Evolutionary conservation across 2,797 vertebrate genomes (phyloP).

Genomic region (Selene dorsalis): DNA sequence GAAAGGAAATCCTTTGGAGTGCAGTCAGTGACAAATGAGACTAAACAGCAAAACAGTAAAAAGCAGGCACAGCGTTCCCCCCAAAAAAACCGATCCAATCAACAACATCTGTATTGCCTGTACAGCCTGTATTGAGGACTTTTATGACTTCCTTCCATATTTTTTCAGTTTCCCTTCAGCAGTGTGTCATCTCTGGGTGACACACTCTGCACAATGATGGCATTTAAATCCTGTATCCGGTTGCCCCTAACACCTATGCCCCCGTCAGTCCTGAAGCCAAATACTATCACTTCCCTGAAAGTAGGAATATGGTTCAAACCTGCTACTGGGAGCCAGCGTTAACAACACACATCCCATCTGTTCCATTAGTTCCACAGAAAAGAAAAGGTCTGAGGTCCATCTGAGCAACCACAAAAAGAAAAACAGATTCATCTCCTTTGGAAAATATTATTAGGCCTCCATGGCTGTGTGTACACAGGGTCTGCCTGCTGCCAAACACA

Average conservation of each 20-base stretch:
- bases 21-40: constrained; percentile 19
- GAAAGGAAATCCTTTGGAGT: constrained; percentile 1
- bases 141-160: not conserved
- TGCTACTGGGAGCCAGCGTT: constrained; percentile 47
- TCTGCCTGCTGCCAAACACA: constrained; percentile 69
- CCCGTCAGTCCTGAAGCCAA: constrained; percentile 22
- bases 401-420: constrained; percentile 62
- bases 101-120: not conserved
- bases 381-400: constrained; percentile 50
- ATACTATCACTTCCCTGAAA: constrained; percentile 36
- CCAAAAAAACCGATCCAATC: not conserved
- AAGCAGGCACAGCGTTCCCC: not conserved
- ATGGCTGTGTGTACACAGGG: constrained; percentile 67
- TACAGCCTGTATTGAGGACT: not conserved
- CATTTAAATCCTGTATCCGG: constrained; percentile 2
- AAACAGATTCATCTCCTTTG: constrained; percentile 77
- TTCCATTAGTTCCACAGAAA: constrained; percentile 71
- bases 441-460: constrained; percentile 80
- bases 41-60: constrained; percentile 20
- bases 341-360: constrained; percentile 65
- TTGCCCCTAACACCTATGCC: constrained; percentile 7
- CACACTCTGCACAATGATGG: not conserved
- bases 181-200: not conserved
- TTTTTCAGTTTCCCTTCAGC: not conserved
- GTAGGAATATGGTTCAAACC: constrained; percentile 34